A percentile compares a stretch with the other conserved stretches of the same genome.
These are phyloP conservation scores for Gasterosteus aculeatus DNA, from an alignment of 2,113 vertebrate species.

Conservation along the genomic window DNA sequence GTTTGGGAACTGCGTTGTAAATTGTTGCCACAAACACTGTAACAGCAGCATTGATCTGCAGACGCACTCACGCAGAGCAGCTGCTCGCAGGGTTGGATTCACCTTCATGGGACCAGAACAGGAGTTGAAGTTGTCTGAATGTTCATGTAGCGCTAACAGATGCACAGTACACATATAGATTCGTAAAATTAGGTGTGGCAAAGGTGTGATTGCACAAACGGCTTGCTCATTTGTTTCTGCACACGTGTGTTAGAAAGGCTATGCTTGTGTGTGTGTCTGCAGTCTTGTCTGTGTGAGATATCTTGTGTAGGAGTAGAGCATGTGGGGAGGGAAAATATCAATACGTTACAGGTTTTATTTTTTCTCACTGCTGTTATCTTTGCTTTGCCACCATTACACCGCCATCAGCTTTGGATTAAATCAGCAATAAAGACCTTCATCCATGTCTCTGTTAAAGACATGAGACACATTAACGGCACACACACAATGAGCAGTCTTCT, in stretches of 20 bases:
- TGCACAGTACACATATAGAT: slow-evolving; percentile 26
- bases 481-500: slow-evolving; percentile 38
- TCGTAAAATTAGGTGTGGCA: slow-evolving; percentile 26
- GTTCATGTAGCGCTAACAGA: slow-evolving; percentile 23
- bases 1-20: background rate
- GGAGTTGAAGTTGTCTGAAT: slow-evolving; percentile 40
- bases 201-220: slow-evolving; percentile 22
- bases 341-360: slow-evolving; percentile 48
- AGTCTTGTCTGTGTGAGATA: slow-evolving; percentile 42
- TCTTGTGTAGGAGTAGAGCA: slow-evolving; percentile 66
- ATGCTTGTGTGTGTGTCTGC: background rate
- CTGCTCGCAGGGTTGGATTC: slow-evolving; percentile 30
- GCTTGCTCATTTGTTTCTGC: background rate
- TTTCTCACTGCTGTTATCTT: slow-evolving; percentile 52
- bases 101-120: slow-evolving; percentile 44
- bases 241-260: slow-evolving; percentile 5
- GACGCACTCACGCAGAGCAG: slow-evolving; percentile 16
- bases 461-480: slow-evolving; percentile 56
- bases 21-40: slow-evolving; percentile 1
- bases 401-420: slow-evolving; percentile 65
- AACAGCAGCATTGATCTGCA: background rate
- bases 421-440: slow-evolving; percentile 62
- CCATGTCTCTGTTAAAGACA: slow-evolving; percentile 58
- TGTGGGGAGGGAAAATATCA: slow-evolving; percentile 66
- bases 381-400: slow-evolving; percentile 69